Evolutionary conservation across 1,140 invertebrate genomes (phyloP).

Genomic region (Diabrotica undecimpunctata): DNA sequence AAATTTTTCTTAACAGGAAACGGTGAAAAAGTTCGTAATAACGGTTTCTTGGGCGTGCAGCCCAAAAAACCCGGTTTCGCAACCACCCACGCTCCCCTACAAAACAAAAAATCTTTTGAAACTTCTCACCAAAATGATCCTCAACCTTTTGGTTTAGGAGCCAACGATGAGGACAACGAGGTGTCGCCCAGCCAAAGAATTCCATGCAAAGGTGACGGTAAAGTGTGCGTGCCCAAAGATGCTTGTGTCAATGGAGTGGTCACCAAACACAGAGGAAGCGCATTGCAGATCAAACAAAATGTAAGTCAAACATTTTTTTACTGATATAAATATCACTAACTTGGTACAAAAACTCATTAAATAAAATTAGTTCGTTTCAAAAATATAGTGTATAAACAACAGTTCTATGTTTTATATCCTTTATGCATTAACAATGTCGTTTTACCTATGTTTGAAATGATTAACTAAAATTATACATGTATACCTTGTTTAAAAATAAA

Average conservation of each 20-base stretch:
- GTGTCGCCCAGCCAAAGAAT: background rate
- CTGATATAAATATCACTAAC: no score
- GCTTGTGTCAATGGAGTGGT: constrained; percentile 57
- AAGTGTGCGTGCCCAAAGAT: constrained; percentile 54
- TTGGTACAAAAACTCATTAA: no score
- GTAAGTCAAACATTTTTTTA: constrained; percentile 37
- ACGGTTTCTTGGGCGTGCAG: constrained; percentile 40
- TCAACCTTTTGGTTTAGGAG: constrained; percentile 5
- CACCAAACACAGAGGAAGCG: constrained; percentile 45
- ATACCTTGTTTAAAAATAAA: no score
- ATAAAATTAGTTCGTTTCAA: no score
- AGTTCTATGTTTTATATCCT: no score
- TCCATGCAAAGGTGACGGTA: constrained; percentile 51
- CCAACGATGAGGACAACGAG: constrained; percentile 25
- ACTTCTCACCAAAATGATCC: constrained; percentile 13
- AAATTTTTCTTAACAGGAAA: constrained; percentile 25
- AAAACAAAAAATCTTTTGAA: constrained; percentile 25
- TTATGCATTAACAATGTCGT: no score
- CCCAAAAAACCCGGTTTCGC: constrained; percentile 27
- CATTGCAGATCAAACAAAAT: constrained; percentile 49
- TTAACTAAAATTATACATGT: no score
- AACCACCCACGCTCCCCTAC: constrained; percentile 21
- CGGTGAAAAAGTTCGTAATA: constrained; percentile 30
- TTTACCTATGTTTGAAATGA: no score
- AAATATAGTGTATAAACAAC: no score